Evolutionary conservation across 1,140 invertebrate genomes (phyloP).

Genomic region (Trinorchestia longiramus): DNA sequence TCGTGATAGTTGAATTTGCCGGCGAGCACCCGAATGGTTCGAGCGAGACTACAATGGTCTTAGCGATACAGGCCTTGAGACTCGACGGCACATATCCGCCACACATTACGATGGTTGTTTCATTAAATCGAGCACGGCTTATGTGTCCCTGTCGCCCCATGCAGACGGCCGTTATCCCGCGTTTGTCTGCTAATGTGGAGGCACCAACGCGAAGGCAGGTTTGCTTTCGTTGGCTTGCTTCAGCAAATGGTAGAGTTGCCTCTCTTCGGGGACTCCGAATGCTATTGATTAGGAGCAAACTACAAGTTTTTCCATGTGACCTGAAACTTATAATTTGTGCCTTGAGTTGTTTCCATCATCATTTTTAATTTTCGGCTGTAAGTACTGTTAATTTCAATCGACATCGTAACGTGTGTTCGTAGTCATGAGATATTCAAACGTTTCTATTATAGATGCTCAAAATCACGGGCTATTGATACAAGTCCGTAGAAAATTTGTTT

Average conservation of each 20-base stretch:
- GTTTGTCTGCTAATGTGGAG: constrained; percentile 53
- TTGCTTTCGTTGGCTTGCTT: constrained; percentile 43
- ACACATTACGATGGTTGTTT: constrained; percentile 55
- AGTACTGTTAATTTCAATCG: neutral
- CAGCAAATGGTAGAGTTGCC: constrained; percentile 34
- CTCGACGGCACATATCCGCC: constrained; percentile 52
- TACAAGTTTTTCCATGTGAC: neutral
- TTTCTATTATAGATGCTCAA: no score
- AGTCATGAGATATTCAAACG: no score
- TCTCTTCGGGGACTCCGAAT: neutral
- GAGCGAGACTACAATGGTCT: constrained; percentile 44
- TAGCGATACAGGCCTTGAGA: constrained; percentile 48
- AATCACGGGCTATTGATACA: no score
- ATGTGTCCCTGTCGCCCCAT: constrained; percentile 54
- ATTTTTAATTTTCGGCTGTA: neutral
- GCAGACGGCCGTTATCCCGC: constrained; percentile 51
- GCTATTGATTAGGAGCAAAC: constrained; percentile 34
- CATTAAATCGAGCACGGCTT: constrained; percentile 53
- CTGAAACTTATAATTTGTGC: neutral
- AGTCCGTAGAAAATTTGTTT: no score
- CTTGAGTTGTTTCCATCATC: neutral
- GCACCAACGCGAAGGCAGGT: constrained; percentile 41
- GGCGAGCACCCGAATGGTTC: constrained; percentile 44
- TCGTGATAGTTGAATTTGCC: constrained; percentile 51
- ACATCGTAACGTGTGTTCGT: neutral